These are phyloP conservation scores for Datnioides undecimradiatus DNA, from an alignment of 2,113 vertebrate genomes.

Conservation along the genomic window DNA sequence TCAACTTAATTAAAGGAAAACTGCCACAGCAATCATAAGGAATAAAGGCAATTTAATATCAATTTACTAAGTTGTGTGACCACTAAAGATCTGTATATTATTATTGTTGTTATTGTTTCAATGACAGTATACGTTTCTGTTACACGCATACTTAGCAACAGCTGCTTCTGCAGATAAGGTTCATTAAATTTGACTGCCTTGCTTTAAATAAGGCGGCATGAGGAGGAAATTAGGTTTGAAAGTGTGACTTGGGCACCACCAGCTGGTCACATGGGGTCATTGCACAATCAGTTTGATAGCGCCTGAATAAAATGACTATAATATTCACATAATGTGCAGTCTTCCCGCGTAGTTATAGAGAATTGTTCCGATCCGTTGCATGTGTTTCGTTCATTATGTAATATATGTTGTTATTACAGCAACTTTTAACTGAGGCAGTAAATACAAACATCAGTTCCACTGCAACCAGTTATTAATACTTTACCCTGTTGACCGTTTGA, in stretches of 20 bases:
- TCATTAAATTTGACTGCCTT: neutral
- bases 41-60: neutral
- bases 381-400: no score
- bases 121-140: neutral
- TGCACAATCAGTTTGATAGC: neutral
- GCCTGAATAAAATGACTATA: neutral
- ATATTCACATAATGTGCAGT: neutral
- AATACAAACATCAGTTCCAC: no score
- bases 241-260: conserved; percentile 16
- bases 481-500: no score
- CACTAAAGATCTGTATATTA: neutral
- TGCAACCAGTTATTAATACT: no score
- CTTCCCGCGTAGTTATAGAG: neutral
- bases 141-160: neutral
- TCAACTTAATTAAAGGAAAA: neutral
- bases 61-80: neutral
- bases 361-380: no score
- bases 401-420: no score
- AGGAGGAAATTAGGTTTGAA: neutral
- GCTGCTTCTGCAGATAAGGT: neutral
- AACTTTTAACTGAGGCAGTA: no score
- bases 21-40: neutral
- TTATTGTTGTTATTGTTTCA: neutral
- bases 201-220: neutral
- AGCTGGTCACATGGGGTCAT: neutral